These are phyloP conservation scores for Oryzias curvinotus DNA, from an alignment of 2,113 vertebrate genomes.

Conservation along the genomic window DNA sequence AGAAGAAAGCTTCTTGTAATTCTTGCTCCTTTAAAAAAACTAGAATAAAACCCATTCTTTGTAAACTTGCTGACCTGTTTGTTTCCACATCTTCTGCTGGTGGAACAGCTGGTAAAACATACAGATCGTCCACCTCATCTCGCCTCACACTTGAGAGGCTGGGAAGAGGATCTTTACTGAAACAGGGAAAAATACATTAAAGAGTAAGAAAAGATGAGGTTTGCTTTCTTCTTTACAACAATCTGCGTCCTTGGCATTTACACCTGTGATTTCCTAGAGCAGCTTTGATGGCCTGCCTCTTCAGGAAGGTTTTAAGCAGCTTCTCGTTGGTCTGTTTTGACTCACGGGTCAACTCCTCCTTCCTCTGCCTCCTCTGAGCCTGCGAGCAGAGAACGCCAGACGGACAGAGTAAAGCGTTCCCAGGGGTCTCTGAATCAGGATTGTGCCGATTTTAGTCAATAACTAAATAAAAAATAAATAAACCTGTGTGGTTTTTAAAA, in stretches of 20 bases:
- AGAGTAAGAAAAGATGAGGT: too few relatives aligned
- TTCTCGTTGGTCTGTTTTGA: conserved; percentile 90
- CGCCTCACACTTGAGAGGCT: conserved; percentile 85
- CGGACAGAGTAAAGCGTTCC: background rate
- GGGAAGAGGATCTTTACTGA: conserved; percentile 82
- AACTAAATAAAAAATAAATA: too few relatives aligned
- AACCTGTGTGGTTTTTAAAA: too few relatives aligned
- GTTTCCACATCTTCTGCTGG: conserved; percentile 76
- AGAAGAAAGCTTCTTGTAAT: too few relatives aligned
- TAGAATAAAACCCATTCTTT: background rate
- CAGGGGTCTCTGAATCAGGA: too few relatives aligned
- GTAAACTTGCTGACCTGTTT: conserved; percentile 76
- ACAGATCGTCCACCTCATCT: conserved; percentile 87
- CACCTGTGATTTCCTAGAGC: conserved; percentile 83
- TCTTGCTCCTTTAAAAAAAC: too few relatives aligned
- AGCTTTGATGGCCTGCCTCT: conserved; percentile 91
- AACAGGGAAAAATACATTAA: background rate
- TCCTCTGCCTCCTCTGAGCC: conserved; percentile 88
- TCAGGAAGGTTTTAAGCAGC: conserved; percentile 89
- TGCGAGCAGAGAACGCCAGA: conserved; percentile 44
- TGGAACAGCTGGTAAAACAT: conserved; percentile 84
- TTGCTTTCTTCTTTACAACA: too few relatives aligned
- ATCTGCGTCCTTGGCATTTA: conserved; percentile 20
- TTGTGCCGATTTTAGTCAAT: too few relatives aligned
- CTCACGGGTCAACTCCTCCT: conserved; percentile 81